phyloP scores from a whole-genome alignment of 2,888 invertebrate genomes.

The Chalcis sispes region DNA sequence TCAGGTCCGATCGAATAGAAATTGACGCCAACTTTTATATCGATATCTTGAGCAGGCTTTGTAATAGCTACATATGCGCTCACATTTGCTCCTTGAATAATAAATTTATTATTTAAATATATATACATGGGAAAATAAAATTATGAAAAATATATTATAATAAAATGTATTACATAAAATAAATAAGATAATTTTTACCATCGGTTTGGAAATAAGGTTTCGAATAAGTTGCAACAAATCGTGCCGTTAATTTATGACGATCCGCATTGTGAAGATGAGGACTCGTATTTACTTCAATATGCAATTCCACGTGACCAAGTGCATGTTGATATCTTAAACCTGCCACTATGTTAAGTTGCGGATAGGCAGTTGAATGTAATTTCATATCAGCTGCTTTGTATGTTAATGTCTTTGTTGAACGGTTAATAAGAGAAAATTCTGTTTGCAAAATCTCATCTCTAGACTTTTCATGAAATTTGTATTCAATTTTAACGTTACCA shows the following conservation, averaged over 20 bases:
- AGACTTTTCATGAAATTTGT: constrained; percentile 79
- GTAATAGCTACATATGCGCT: constrained; percentile 81
- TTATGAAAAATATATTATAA: too few relatives aligned
- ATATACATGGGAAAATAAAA: too few relatives aligned
- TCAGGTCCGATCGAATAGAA: constrained; percentile 78
- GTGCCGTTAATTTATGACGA: constrained; percentile 80
- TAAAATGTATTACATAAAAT: neutral
- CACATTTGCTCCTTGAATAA: constrained; percentile 79
- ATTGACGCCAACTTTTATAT: constrained; percentile 80
- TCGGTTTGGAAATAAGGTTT: constrained; percentile 77
- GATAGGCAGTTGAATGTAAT: constrained; percentile 86
- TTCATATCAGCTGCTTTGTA: constrained; percentile 82
- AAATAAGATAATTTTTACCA: constrained; percentile 20
- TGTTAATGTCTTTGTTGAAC: constrained; percentile 79
- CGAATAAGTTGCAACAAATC: constrained; percentile 80
- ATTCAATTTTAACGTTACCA: constrained; percentile 82
- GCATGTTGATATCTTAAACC: constrained; percentile 79
- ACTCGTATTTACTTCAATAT: constrained; percentile 84
- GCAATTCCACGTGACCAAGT: constrained; percentile 84
- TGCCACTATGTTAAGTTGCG: constrained; percentile 77
- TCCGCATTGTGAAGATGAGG: constrained; percentile 78
- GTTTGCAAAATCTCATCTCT: constrained; percentile 75
- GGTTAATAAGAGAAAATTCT: constrained; percentile 78
- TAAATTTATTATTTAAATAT: neutral
- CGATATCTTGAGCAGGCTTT: constrained; percentile 82